These are phyloP conservation scores for Acanthosepion esculentum DNA, from an alignment of 2,888 invertebrate species.

Conservation along the genomic window DNA sequence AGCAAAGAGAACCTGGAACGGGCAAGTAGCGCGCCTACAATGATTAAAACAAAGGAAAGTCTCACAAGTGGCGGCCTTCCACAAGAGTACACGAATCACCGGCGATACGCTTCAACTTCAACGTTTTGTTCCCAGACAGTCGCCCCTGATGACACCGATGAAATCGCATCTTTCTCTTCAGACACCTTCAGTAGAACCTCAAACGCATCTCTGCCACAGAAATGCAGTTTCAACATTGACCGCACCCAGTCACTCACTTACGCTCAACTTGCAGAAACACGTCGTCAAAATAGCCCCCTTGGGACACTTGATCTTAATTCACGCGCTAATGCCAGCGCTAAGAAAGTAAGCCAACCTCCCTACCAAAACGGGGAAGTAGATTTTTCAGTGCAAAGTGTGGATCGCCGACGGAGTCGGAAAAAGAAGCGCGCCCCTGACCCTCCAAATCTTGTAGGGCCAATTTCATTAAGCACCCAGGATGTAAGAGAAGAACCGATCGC, in stretches of 20 bases:
- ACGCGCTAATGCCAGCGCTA: not conserved
- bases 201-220: conserved; percentile 63
- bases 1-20: not conserved
- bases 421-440: conserved; percentile 67
- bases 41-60: not conserved
- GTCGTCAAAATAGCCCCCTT: conserved; percentile 55
- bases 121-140: not conserved
- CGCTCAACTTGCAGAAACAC: conserved; percentile 67
- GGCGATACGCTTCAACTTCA: not conserved
- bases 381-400: not conserved
- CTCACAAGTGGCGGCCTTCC: not conserved
- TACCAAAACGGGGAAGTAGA: not conserved
- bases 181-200: not conserved
- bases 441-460: conserved; percentile 55
- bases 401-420: conserved; percentile 60
- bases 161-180: not conserved
- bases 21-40: not conserved
- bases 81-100: not conserved
- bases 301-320: not conserved
- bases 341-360: not conserved
- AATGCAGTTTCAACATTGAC: conserved; percentile 66
- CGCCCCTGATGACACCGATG: not conserved
- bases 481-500: not conserved
- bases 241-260: conserved; percentile 67
- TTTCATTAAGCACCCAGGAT: conserved; percentile 47